Base-by-base conservation (phyloP, 1,140 invertebrate species). In the Temnothorax curvispinosus region DNA sequence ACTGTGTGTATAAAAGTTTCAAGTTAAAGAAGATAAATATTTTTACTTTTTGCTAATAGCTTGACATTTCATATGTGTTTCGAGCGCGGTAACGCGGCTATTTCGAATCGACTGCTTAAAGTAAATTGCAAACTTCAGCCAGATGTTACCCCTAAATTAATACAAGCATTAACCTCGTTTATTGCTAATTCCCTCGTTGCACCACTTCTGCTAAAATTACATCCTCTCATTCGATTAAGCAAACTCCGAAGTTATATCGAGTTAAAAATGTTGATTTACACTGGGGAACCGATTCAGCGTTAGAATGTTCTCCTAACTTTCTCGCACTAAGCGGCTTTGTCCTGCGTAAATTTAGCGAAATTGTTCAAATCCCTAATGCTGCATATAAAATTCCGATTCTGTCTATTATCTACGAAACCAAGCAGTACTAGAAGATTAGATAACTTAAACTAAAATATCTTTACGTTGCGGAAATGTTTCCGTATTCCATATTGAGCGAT, bases 231-330 rank as follows among this genome's bases (percentile, higher is more conserved):
- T 84, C 80, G 80, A 84, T 84, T 84, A 84, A 84, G 80, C 69
- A 74, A 84, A 84, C 80, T 74, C 69, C 41, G 3, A 84, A 84
- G 69, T 75, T 84, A 84, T 84, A 84, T 84, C 69, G 80, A 84
- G 54, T 84, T 84, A 84, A 84, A 84, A 84, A 84, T 84, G 69
- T 84, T 84, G 80, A 84, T 84, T 84, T 84, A 84, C 80, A 84
- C 69, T 60, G 41, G 80, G 69, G 69, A 74, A 74, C 67, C 54
- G 69, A 74, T 84, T 84, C 54, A 60, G 58, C 80, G 69, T 84
- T 41, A 71, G 80, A 74, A 74, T 74, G 80, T 32, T 74, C 52
- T 47, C 38, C 38, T 84, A 84, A 84, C 69, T 84, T 84, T 60
- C 54, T 6, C 52, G 6, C 38, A n/a, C 80, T 74, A 84, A 84